Base-by-base conservation (phyloP, 30 jellyfish, hydroid and myxozoan genomes). In the Hydra vulgaris region DNA sequence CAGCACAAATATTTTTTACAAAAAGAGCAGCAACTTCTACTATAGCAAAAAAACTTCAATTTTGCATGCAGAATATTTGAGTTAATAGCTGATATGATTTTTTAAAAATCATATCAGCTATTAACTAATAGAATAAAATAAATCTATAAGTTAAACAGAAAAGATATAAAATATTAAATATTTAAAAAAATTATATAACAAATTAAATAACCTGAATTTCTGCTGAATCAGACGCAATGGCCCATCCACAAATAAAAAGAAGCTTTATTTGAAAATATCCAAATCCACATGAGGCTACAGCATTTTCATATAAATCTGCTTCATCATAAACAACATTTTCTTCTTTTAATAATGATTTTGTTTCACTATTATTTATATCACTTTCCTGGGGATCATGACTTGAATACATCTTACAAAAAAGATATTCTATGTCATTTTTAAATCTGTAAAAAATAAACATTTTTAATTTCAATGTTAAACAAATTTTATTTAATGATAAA, bases 241-340 rank as follows among this genome's bases (percentile, higher is more conserved):
- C 97, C 97, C 97, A 89, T n/a, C 97, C 97, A 85, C 97, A 89
- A 26, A 89, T 78, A 26, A 88, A 89, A 56, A 89, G 83, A 21
- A 89, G 73, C 17, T 79, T 17, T n/a, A 54, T 27, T 24, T 89
- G 95, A 78, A 84, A 89, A 7, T 67, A 23, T 54, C 97, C 97
- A 52, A 86, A 84, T 17, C 97, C 97, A 53, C 92, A 71, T 17
- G 94, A 77, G n/a, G 93, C 74, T 55, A 89, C 80, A 7, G 95
- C 88, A 25, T 85, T 90, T 69, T 89, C 97, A 81, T 84, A 89
- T 18, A 84, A 81, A 18, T 70, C 86, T 7, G 94, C 95, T 54
- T 86, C 97, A 53, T 83, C 90, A 68, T 3, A 8, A 15, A 1
- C 15, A 4, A 23, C 7, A 23, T 15, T 68, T 23, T 68, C 27